Base-by-base conservation (phyloP, 2,797 vertebrate genomes). In the Melanotaenia trifasciata region DNA sequence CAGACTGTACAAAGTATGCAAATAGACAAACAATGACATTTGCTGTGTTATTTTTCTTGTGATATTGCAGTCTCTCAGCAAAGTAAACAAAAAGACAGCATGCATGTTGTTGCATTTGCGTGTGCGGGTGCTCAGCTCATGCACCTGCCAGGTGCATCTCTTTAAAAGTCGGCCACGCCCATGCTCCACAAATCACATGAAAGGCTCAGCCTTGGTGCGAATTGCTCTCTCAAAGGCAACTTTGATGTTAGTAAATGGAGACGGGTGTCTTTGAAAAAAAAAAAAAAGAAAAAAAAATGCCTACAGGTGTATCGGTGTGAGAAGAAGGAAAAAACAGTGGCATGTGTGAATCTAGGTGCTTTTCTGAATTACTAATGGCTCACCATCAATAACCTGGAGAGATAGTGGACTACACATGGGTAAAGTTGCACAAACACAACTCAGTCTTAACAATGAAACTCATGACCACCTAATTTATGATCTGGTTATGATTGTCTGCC, bases 101-200 rank as follows among this genome's bases (percentile, higher is more conserved):
- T 90, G 86, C 60, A 58, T 67, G 71, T 77, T 82, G 86, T 65
- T 75, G 89, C 51, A 77, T 86, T 84, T 85, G 91, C 81, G 83
- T 86, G 85, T 78, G 91, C 81, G 83, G 85, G 85, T 78, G 74
- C 78, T 72, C 69, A 4, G 71, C 72, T 77, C 83, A 70, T 89
- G 83, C 92, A 94, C 94, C 94, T 94, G 94, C 90, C 94, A 95
- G 94, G 94, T 95, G 94, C 90, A 89, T 92, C 89, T 77, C 88
- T 92, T 90, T 90, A 45, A 45, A 91, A 93, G 89, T 91, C 69
- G 33, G 63, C 90, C 91, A 91, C 94, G 85, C 94, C 94, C 87
- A 88, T 84, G 86, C 87, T 83, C 87, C 87, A 92, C 90, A 95
- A 92, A 93, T 93, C 90, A 93, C 90, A 94, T 94, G 90, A 93